These are phyloP conservation scores for Leptinotarsa tumamoca DNA, from an alignment of 2,888 invertebrate species.

Conservation along the genomic window DNA sequence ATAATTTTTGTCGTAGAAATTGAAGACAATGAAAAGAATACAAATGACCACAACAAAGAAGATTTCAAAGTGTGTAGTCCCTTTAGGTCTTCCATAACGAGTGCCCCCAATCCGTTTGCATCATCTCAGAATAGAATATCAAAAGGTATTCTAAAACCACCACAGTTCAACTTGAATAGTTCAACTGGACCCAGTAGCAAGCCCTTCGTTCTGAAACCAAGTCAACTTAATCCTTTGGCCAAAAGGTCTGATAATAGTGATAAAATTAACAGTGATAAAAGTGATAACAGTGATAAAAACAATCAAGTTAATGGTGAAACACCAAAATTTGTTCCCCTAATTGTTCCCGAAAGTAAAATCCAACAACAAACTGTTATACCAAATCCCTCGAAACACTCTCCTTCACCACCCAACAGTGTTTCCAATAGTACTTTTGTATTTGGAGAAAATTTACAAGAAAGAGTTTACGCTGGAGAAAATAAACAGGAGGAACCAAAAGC, in stretches of 20 bases:
- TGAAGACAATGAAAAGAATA: conserved; percentile 54
- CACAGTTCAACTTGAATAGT: conserved; percentile 56
- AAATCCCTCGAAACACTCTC: conserved; percentile 20
- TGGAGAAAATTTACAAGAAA: conserved; percentile 90
- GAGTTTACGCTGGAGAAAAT: conserved; percentile 71
- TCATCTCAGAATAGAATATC: conserved; percentile 48
- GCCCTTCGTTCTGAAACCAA: conserved; percentile 61
- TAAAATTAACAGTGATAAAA: conserved; percentile 48
- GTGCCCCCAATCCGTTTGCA: conserved; percentile 54
- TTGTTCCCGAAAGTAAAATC: conserved; percentile 53
- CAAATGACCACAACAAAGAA: conserved; percentile 40
- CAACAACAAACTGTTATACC: conserved; percentile 27
- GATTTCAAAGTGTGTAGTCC: conserved; percentile 57
- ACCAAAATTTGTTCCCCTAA: conserved; percentile 63
- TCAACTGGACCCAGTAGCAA: conserved; percentile 42
- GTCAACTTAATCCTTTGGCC: conserved; percentile 62
- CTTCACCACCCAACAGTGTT: conserved; percentile 37
- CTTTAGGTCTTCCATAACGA: conserved; percentile 44
- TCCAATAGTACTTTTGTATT: conserved; percentile 82
- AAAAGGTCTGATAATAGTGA: conserved; percentile 46
- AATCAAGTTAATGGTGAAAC: conserved; percentile 59
- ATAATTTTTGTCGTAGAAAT: conserved; percentile 47
- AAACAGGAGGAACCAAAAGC: conserved; percentile 66
- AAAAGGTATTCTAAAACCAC: conserved; percentile 57
- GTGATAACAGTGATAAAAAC: conserved; percentile 53